Base-by-base conservation (phyloP, 1,140 invertebrate genomes). In the Euschistus heros region DNA sequence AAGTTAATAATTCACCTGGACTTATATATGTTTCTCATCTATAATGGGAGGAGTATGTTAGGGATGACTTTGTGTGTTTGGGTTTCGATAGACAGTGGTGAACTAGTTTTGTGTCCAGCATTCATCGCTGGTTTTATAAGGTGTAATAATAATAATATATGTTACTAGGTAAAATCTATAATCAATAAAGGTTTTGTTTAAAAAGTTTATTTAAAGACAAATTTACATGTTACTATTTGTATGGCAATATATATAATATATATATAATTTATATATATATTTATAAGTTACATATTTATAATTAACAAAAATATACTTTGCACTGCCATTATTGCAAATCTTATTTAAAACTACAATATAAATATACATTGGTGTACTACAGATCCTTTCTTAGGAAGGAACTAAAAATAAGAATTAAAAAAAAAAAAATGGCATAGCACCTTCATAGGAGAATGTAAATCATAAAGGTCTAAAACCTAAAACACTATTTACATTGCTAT, bases 261-360 rank as follows among this genome's bases (percentile, higher is more conserved):
- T 20, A n/a, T n/a, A 47, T n/a, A n/a, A n/a, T 47, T n/a, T 47
- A 47, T 47, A 47, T 47, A 20, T 50, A 50, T 50, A 50, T 50
- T 20, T 50, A 50, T 50, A 22, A 18, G 47, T 50, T 50, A 50
- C 22, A 50, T 50, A 50, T 50, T 18, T 22, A 20, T 22, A 50
- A 50, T 50, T 50, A 50, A 50, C 47, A 50, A 50, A 57, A 57
- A 57, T 57, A 57, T 57, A 57, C 54, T 57, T 57, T 57, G 47
- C 54, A 24, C 54, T 57, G 24, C 20, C 24, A 57, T 57, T 57
- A 57, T 57, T 57, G 54, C 54, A 57, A 57, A 57, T 57, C 14
- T 57, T 24, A 18, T 20, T 50, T 57, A 57, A 57, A 24, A 24
- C 54, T 57, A 57, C 54, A 37, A 37, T 37, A 57, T 57, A 57